Evolutionary conservation across 2,113 vertebrate species (phyloP).

Genomic region (Aspidoscelis tigris): DNA sequence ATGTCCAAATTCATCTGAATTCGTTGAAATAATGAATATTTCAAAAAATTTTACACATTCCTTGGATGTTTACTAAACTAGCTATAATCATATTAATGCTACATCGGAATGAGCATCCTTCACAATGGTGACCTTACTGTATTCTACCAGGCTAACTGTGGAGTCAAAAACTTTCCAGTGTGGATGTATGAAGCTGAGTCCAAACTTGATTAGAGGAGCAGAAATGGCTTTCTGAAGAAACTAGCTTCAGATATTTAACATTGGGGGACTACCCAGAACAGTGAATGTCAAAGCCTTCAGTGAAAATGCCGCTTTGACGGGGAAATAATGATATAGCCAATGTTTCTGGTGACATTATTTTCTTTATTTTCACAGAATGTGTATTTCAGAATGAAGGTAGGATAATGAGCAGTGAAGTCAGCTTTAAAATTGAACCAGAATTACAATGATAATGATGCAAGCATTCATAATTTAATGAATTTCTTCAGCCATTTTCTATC

Average conservation of each 20-base stretch:
- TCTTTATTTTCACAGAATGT: conserved; percentile 37
- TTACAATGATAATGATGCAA: conserved; percentile 41
- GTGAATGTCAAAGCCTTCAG: too few species aligned
- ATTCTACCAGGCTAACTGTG: neutral
- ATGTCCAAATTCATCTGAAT: too few species aligned
- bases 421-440: conserved; percentile 33
- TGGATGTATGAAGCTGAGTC: neutral
- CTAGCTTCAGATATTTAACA: too few species aligned
- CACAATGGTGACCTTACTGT: neutral
- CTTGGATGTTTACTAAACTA: too few species aligned
- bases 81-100: neutral
- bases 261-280: too few species aligned
- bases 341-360: conserved; percentile 44
- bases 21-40: too few species aligned
- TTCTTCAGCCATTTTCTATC: conserved; percentile 25
- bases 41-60: too few species aligned
- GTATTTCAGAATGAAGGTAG: conserved; percentile 37
- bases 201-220: neutral
- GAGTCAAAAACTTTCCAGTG: neutral
- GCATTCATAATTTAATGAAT: conserved; percentile 35
- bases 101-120: neutral
- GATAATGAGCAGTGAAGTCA: conserved; percentile 28
- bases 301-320: too few species aligned
- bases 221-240: too few species aligned
- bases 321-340: conserved; percentile 27